Percentiles rank a stretch among this genome's conserved stretches.
Conservation (phyloP, 1,140 invertebrate genomes). For the Ostrea denselamellosa region DNA sequence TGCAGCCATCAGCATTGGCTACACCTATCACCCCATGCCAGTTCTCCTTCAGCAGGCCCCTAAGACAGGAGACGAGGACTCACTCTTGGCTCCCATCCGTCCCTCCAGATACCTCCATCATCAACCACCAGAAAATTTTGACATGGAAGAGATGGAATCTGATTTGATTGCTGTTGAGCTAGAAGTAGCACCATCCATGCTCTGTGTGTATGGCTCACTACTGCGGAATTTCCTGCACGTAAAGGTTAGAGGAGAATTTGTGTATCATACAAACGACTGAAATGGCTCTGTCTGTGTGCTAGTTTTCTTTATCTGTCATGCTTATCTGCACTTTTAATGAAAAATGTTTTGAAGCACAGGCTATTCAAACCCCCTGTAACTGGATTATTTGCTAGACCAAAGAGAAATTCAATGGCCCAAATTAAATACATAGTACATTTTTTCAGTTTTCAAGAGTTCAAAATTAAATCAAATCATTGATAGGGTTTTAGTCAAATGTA, state of each 20-base stretch:
- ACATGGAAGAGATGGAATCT: slow-evolving; percentile 89
- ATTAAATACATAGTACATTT: no score
- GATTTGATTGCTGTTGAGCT: slow-evolving; percentile 94
- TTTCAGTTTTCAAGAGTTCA: no score
- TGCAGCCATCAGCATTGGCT: slow-evolving; percentile 92
- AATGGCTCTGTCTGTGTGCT: no score
- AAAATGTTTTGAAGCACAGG: no score
- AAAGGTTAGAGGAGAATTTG: slow-evolving; percentile 81
- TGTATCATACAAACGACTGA: no score
- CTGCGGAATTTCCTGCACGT: slow-evolving; percentile 92
- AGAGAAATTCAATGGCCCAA: no score
- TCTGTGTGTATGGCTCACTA: slow-evolving; percentile 93
- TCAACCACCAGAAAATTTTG: slow-evolving; percentile 84
- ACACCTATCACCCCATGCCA: slow-evolving; percentile 93
- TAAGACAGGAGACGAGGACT: slow-evolving; percentile 95
- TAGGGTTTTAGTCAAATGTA: no score
- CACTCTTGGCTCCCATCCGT: slow-evolving; percentile 92
- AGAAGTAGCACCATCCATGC: slow-evolving; percentile 93
- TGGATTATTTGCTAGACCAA: no score
- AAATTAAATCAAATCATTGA: no score
- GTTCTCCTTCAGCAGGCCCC: slow-evolving; percentile 78
- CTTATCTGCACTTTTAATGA: no score
- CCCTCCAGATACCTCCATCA: slow-evolving; percentile 79
- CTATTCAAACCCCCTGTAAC: no score
- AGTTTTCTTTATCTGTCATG: no score